Evolutionary conservation across 2,797 vertebrate genomes (phyloP), one percentile per base, ranked within the genome.

Genomic region (Cichlasoma orientale): DNA sequence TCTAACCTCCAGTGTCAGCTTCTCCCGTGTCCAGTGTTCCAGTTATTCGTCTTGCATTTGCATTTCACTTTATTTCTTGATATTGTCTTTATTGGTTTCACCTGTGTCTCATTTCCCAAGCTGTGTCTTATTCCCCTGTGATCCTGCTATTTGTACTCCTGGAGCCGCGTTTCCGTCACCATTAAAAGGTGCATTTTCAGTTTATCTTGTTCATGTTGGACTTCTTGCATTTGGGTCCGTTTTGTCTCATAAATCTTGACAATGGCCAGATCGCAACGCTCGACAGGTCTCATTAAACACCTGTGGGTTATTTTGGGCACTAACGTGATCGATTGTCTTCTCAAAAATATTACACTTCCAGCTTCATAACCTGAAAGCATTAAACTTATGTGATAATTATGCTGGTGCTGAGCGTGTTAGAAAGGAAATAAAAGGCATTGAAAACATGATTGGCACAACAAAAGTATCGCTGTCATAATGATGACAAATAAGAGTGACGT

Each of bases 21-120:
- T 44, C 59, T 63, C 21, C 36, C 33, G 3, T 41, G 38, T 41
- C 38, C 41, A 44, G 41, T 7, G 38, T 50, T 14, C 44, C 16
- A 50, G 14, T 47, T 27, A 47, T 36, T 66, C 38, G 23, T 66
- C 59, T 27, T 11, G 0, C 4, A 23, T 41, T 41, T 63, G 59
- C 59, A 29, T 47, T 47, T 27, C 19, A 16, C 21, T 66, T 63
- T 66, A 63, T 63, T 63, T 63, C 59, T 21, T 63, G 59, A 14
- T 13, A 63, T 0, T 18, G 36, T 63, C 58, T 63, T 25, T 25
- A 18, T 63, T 44, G 10, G 0, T 25, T 63, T 66, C 25, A 27
- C 0, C 9, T 3, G 1, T 18, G 38, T 25, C 59, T 66, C 4
- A 9, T 44, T 44, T 27, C 0, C 36, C 59, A 38, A 44, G 38